Base-by-base conservation (phyloP, 2,797 vertebrate species). In the Gadopsis marmoratus region DNA sequence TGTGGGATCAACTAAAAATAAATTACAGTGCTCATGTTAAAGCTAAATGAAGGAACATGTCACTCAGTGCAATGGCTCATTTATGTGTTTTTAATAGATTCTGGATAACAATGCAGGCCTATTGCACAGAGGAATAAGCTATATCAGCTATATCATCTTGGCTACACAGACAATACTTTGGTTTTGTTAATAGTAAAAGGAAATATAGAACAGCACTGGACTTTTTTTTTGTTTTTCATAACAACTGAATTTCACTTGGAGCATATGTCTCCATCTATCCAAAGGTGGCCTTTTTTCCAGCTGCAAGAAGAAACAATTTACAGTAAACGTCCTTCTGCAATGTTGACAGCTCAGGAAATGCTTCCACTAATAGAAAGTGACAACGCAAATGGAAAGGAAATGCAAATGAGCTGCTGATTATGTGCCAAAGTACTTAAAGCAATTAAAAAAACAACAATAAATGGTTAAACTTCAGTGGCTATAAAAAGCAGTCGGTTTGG, bases 261-360 rank as follows among this genome's bases (percentile, higher is more conserved):
- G 58, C 41, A 50, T n/a, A 54, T 16, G 41, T 45, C 50, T 19
- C 8, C 8, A 29, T 50, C 11, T 59, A 43, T 56, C 13, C 1
- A 71, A 70, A 64, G 39, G 21, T 39, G 39, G n/a, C 7, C 9
- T 12, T 56, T 7, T 79, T 39, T 48, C 41, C 9, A 16, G 29
- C 60, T 39, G 56, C 29, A 29, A 48, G 13, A 66, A n/a, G 45
- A 62, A 67, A 51, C 39, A 45, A 26, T 65, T 51, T 60, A 59
- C 7, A 65, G 14, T 55, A 1, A 71, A 71, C 37, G 31, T 66
- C 43, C 9, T 75, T 39, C 29, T 75, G 26, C 1, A 10, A 3
- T 41, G 12, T 31, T 79, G 66, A 74, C 61, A 68, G 51, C 68
- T 76, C 33, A 60, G 74, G 41, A 82, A 76, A 71, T 59, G 33